These are phyloP conservation scores for Spea multiplicata DNA, from an alignment of 2,113 vertebrate genomes.

Conservation along the genomic window DNA sequence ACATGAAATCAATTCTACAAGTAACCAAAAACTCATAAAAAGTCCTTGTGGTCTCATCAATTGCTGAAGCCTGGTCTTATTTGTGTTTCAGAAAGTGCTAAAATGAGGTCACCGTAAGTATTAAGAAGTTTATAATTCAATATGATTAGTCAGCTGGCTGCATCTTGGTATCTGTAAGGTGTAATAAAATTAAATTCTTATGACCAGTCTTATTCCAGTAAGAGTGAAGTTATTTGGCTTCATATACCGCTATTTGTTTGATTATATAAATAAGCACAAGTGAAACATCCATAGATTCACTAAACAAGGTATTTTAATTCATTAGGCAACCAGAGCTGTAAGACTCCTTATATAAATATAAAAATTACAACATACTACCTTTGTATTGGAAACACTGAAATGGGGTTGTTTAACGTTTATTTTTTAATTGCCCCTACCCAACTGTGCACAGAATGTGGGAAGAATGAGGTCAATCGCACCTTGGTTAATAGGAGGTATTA, in stretches of 20 bases:
- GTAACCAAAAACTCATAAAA: neutral
- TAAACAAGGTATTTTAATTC: constrained; percentile 54
- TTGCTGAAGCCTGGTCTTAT: neutral
- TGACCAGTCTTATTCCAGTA: constrained; percentile 57
- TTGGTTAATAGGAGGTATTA: too few species aligned
- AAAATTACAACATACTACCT: too few species aligned
- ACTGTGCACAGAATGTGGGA: too few species aligned
- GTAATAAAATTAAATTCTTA: constrained; percentile 34
- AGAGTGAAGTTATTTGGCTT: constrained; percentile 21
- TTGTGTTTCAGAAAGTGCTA: neutral
- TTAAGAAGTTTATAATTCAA: constrained; percentile 12
- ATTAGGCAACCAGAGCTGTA: too few species aligned
- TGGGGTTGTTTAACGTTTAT: too few species aligned
- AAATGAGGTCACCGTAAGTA: constrained; percentile 33
- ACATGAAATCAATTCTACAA: constrained; percentile 13
- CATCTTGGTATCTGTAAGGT: neutral
- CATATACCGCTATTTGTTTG: constrained; percentile 55
- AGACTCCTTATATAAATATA: too few species aligned
- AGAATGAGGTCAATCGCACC: too few species aligned
- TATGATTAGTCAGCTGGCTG: neutral
- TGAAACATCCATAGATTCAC: constrained; percentile 75
- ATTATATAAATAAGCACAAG: constrained; percentile 69
- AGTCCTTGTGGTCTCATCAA: neutral
- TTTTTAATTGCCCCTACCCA: too few species aligned
- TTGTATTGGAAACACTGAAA: too few species aligned